These are phyloP conservation scores for Xyrauchen texanus DNA, from an alignment of 2,113 vertebrate genomes.

Conservation along the genomic window DNA sequence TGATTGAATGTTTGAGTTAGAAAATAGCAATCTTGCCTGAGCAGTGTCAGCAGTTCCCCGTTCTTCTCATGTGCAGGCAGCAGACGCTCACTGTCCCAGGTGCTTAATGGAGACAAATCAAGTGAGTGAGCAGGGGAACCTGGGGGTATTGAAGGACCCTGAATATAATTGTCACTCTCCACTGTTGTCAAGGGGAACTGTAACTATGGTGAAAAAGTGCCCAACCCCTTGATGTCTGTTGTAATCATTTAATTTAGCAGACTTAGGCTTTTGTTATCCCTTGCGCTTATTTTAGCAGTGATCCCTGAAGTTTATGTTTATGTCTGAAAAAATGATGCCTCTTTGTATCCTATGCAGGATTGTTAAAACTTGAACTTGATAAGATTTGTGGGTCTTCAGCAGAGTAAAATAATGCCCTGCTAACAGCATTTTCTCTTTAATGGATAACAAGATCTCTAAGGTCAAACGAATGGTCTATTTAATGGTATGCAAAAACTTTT, in stretches of 20 bases:
- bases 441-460: background rate
- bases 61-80: constrained; percentile 44
- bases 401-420: background rate
- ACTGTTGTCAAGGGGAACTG: constrained; percentile 67
- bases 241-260: constrained; percentile 25
- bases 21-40: constrained; percentile 40
- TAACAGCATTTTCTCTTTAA: background rate
- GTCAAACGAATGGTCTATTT: background rate
- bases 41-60: constrained; percentile 14
- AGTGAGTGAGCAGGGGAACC: constrained; percentile 36
- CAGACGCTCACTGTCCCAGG: constrained; percentile 55
- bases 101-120: constrained; percentile 52
- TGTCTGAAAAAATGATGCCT: background rate
- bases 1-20: background rate
- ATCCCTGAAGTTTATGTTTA: background rate
- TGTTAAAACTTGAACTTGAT: background rate
- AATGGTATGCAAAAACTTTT: too few species aligned
- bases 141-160: constrained; percentile 54
- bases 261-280: background rate
- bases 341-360: too few species aligned
- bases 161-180: constrained; percentile 57
- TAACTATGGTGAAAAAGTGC: constrained; percentile 62
- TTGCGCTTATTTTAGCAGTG: background rate
- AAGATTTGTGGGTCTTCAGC: background rate
- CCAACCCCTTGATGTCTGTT: constrained; percentile 36